Evolutionary conservation across 2,113 vertebrate genomes (phyloP), one percentile per base, ranked within the genome.

Genomic region (Microcebus tavaratra): DNA sequence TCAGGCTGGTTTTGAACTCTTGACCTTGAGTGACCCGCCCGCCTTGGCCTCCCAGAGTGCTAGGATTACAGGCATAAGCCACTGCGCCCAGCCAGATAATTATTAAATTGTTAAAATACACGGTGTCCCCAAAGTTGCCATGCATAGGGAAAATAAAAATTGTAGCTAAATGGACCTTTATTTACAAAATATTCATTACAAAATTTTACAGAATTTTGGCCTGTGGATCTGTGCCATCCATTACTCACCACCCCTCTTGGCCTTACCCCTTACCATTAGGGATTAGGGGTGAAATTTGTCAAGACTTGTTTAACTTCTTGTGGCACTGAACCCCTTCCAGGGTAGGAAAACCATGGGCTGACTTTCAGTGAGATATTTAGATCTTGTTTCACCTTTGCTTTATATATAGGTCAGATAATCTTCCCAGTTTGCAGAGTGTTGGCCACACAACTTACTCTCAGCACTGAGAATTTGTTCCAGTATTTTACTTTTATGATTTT

Each of bases 401-500:
- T 80, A 42, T 9, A 57, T 76, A 42, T 9, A 57, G 65, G 27
- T 75, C 8, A 50, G 36, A 59, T 81, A 14, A 72, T 83, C 39
- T 88, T 53, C 11, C 70, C 23, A 50, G 4, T 57, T 39, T 70
- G 29, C 23, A 42, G 17, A 29, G 25, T 75, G 53, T 72, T 70
- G 18, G 42, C 57, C 82, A 55, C 11, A 48, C 50, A 34, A 6
- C 14, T 91, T 78, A 29, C 73, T 90, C 88, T 91, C 29, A 55
- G 42, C 45, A 34, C 11, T 17, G 55, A 70, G 20, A 94, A 83
- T 86, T 36, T 59, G 42, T 63, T 57, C 36, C 13, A 10, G n/a
- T 81, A 48, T 83, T 94, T 88, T 86, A 53, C 87, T 91, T 94
- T 91, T 67, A 79, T 53, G 42, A 79, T 83, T 89, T 89, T 91